Base-by-base conservation (phyloP, 2,113 vertebrate species). In the Hydrolagus affinis region DNA sequence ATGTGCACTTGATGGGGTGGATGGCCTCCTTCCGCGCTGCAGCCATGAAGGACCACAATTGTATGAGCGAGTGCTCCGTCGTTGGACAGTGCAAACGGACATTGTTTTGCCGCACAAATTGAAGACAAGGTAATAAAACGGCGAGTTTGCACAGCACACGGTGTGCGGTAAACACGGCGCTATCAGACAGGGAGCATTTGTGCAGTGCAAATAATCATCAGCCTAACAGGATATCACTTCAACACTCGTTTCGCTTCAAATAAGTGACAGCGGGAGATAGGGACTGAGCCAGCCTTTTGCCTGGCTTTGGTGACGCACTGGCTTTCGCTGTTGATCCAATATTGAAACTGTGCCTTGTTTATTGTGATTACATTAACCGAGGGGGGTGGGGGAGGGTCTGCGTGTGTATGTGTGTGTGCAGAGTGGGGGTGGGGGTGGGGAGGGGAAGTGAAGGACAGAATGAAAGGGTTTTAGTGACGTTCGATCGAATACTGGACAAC, bases 131-230 rank as follows among this genome's bases (percentile, higher is more conserved):
- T 83, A 66, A 83, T 83, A 68, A 83, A 66, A 66, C 44, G 62
- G 60, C 30, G 78, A 64, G 25, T 68, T 83, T 66, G 30, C 78
- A 4, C 30, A 83, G 66, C 66, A 62, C 66, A 32, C 78, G 44
- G 44, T 83, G 66, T 64, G 66, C 32, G 60, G 15, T 68, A 83
- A 66, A 9, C 60, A 83, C 21, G 60, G 60, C 62, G 66, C 62
- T 83, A 83, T 83, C 78, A 83, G 78, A 83, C 78, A 83, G 66
- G n/a, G 78, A 83, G 78, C 78, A 83, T 62, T 83, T 83, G 60
- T 83, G 78, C 32, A 32, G 78, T 66, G 15, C 78, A 83, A 83
- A 83, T 60, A 83, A 32, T 83, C 66, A 83, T 83, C 66, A 83
- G 30, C 78, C 66, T 68, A 83, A 68, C 44, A 66, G 60, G 78